Evolutionary conservation across 2,797 vertebrate genomes (phyloP).

Genomic region (Hipposideros larvatus): DNA sequence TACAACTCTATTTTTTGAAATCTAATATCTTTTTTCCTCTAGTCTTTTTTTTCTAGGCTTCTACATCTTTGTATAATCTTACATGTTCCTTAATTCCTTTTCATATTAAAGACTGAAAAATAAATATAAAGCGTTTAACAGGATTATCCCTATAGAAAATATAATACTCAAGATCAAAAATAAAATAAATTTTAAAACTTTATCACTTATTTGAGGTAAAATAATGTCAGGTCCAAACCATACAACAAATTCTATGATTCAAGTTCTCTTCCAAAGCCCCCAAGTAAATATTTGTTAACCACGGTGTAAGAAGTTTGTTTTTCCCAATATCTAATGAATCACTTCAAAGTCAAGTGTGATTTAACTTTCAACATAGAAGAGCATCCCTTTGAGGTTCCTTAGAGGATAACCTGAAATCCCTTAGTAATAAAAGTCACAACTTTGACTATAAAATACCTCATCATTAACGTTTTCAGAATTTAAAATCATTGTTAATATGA

Average conservation of each 20-base stretch:
- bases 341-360: background rate
- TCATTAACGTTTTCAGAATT: background rate
- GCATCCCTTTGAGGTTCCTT: background rate
- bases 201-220: slow-evolving; percentile 33
- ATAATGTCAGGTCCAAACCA: slow-evolving; percentile 22
- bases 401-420: background rate
- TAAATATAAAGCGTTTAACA: background rate
- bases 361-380: background rate
- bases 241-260: background rate
- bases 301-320: background rate
- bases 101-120: background rate
- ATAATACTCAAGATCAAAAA: slow-evolving; percentile 15
- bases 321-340: background rate
- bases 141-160: background rate
- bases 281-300: slow-evolving; percentile 18
- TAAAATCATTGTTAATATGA: slow-evolving; percentile 9
- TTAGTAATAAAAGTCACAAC: background rate
- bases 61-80: background rate
- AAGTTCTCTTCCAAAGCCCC: slow-evolving; percentile 5
- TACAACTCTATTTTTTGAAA: background rate
- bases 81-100: background rate
- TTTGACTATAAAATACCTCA: background rate
- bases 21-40: background rate
- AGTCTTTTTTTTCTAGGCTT: background rate
- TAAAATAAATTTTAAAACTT: slow-evolving; percentile 15